These are phyloP conservation scores for Rhorus exstirpatorius DNA, from an alignment of 2,888 invertebrate species.

Conservation along the genomic window DNA sequence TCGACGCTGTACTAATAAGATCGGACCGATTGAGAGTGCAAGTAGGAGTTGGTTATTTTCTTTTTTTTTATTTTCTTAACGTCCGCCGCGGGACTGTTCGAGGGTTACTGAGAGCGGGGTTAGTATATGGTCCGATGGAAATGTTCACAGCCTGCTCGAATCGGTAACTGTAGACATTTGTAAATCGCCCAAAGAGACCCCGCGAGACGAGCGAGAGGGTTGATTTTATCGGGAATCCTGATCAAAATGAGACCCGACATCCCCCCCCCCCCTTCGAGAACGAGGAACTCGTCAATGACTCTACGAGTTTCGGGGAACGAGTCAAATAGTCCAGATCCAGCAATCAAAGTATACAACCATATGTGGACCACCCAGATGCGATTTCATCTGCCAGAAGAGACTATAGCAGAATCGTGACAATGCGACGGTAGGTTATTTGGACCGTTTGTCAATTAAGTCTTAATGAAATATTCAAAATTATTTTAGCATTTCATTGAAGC, in stretches of 20 bases:
- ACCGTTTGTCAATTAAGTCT: too few species aligned
- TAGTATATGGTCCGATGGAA: not conserved
- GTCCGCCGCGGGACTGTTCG: not conserved
- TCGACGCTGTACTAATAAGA: slow-evolving; percentile 50
- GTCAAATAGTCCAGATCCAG: slow-evolving; percentile 44
- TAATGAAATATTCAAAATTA: too few species aligned
- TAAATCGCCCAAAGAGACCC: not conserved
- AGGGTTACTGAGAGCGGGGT: slow-evolving; percentile 9
- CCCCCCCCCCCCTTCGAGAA: slow-evolving; percentile 1
- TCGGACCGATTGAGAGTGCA: slow-evolving; percentile 33
- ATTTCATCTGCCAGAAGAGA: too few species aligned
- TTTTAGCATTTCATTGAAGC: too few species aligned
- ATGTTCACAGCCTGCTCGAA: slow-evolving; percentile 12
- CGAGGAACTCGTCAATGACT: slow-evolving; percentile 30
- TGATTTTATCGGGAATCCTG: slow-evolving; percentile 69
- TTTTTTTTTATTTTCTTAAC: not conserved
- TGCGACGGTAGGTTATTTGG: too few species aligned
- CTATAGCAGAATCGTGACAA: too few species aligned
- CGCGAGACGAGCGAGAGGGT: slow-evolving; percentile 56
- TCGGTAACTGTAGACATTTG: slow-evolving; percentile 31
- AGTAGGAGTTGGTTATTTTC: not conserved
- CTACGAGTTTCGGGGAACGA: slow-evolving; percentile 12
- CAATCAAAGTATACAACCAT: slow-evolving; percentile 41
- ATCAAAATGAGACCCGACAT: slow-evolving; percentile 52
- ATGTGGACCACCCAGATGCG: slow-evolving; percentile 53